Evolutionary conservation across 2,113 vertebrate species (phyloP), one percentile per base, ranked within the genome.

Genomic region (Lontra canadensis): DNA sequence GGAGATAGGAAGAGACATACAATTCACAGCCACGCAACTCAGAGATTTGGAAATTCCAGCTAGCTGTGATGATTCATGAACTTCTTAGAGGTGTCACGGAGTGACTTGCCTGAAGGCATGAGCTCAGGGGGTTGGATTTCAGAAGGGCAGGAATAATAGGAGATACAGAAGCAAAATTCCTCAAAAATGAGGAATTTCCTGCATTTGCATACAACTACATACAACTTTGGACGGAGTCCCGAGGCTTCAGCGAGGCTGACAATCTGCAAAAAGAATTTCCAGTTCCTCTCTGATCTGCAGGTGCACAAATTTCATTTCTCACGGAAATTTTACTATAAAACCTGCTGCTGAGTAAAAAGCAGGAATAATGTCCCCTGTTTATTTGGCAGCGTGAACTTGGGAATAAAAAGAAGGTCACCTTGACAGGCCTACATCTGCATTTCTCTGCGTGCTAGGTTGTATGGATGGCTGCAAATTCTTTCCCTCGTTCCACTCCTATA

Each of bases 281-380:
- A 84, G 25, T 71, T 95, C 57, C 6, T 83, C 39, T 87, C 67
- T 87, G 29, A 86, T 86, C 34, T 79, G 36, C 63, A 93, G 86
- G 78, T 20, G 80, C 63, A 65, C 26, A 23, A n/a, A 59, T 69
- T 94, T 79, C 52, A 96, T 61, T 90, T 82, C 42, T 93, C 26
- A 23, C 42, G 76, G 42, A 83, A 36, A 74, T 59, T 92, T 93
- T 92, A 59, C 52, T 86, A 18, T 59, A 90, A 78, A 94, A 92
- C 82, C 49, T 59, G 13, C 52, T 73, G 29, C 59, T 55, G 4
- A 73, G 29, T 78, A 34, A 94, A 94, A 88, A n/a, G 25, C n/a
- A 49, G 20, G 57, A 39, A 47, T 84, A 36, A 80, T 80, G 83
- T 95, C 11, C 80, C 23, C 17, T 67, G 42, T 93, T 93, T 86